These are phyloP conservation scores for Diorhabda carinulata DNA, from an alignment of 1,140 invertebrate species.

Conservation along the genomic window DNA sequence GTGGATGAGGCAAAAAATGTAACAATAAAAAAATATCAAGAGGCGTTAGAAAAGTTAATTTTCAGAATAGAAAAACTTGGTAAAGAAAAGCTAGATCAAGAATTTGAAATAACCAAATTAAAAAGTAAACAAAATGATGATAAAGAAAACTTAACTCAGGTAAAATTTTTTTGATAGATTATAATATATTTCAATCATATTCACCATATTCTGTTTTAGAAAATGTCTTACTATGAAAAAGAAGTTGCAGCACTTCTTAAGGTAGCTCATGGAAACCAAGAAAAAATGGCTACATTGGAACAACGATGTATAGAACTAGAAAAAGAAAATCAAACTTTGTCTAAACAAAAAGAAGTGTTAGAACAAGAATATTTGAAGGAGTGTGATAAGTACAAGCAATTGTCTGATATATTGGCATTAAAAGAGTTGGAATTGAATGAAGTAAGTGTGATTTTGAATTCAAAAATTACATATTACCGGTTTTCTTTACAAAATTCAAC, in stretches of 20 bases:
- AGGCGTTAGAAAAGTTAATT: conserved; percentile 50
- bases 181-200: not conserved
- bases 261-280: conserved; percentile 62
- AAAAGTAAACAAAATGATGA: conserved; percentile 39
- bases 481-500: too few relatives aligned
- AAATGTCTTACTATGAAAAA: conserved; percentile 55
- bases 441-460: conserved; percentile 40
- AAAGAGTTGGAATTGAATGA: conserved; percentile 54
- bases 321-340: conserved; percentile 47
- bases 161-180: conserved; percentile 14
- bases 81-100: conserved; percentile 32
- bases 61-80: conserved; percentile 41
- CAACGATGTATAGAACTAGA: conserved; percentile 30
- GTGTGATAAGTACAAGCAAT: conserved; percentile 51
- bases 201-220: not conserved
- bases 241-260: conserved; percentile 65
- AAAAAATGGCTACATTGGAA: conserved; percentile 53
- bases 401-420: conserved; percentile 51
- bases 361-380: conserved; percentile 52
- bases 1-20: conserved; percentile 71
- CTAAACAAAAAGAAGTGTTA: conserved; percentile 49
- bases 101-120: conserved; percentile 32
- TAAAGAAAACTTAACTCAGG: conserved; percentile 35
- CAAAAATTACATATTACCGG: too few relatives aligned
- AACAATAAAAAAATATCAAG: conserved; percentile 60